Evolutionary conservation across 2,113 vertebrate species (phyloP).

Genomic region (Nothobranchius furzeri): DNA sequence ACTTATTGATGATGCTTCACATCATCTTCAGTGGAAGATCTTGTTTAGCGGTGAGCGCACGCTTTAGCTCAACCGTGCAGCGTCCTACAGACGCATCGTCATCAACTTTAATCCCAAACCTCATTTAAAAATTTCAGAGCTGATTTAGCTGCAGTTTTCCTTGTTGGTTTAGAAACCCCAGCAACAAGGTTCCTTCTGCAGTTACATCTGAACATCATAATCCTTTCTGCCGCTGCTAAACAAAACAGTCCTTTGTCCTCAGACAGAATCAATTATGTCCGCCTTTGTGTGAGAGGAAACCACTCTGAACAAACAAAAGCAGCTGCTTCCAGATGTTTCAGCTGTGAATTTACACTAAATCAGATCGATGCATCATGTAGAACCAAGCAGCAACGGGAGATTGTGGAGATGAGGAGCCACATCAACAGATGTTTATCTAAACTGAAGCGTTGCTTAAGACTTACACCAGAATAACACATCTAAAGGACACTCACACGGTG

Average conservation of each 20-base stretch:
- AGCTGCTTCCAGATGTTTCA: slow-evolving; percentile 22
- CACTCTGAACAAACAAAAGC: slow-evolving; percentile 39
- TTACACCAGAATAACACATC: too few species aligned
- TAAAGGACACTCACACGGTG: too few species aligned
- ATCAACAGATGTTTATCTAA: background rate
- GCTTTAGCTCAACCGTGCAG: background rate
- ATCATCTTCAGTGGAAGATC: slow-evolving; percentile 6
- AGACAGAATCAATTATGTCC: slow-evolving; percentile 9
- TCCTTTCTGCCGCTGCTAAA: slow-evolving; percentile 6
- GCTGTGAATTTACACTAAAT: slow-evolving; percentile 30
- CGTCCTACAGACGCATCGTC: background rate
- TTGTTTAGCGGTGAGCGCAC: background rate
- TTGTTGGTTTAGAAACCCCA: background rate
- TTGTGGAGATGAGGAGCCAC: background rate
- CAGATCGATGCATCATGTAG: slow-evolving; percentile 24
- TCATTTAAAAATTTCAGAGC: too few species aligned
- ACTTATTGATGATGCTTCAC: slow-evolving; percentile 1
- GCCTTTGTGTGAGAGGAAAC: slow-evolving; percentile 37
- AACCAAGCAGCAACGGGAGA: background rate
- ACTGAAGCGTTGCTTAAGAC: background rate
- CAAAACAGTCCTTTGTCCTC: slow-evolving; percentile 25
- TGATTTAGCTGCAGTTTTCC: too few species aligned
- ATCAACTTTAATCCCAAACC: background rate
- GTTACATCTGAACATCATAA: background rate
- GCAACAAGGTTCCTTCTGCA: background rate